These are phyloP conservation scores for Actenoides hombroni DNA, from an alignment of 2,113 vertebrate species.

Conservation along the genomic window DNA sequence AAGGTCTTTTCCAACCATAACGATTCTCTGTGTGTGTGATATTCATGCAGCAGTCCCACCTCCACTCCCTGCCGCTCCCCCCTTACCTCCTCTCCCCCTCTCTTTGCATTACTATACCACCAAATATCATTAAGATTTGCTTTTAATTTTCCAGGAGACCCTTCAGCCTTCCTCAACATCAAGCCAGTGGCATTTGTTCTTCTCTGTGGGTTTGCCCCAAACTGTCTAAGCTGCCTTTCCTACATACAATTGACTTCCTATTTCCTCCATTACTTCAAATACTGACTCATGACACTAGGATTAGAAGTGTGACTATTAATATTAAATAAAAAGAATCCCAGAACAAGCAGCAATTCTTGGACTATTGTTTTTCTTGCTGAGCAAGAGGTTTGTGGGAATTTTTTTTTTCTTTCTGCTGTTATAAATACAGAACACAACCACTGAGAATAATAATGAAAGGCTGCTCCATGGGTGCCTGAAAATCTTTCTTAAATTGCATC, in stretches of 20 bases:
- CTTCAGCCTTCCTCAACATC: background rate
- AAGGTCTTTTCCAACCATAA: no score
- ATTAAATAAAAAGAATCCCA: background rate
- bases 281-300: background rate
- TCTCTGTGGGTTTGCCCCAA: background rate
- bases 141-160: background rate
- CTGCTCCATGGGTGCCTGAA: background rate
- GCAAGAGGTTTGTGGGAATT: background rate
- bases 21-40: no score
- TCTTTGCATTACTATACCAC: background rate
- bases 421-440: background rate
- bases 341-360: background rate
- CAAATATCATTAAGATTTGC: background rate
- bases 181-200: background rate
- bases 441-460: background rate
- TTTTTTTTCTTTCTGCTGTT: background rate
- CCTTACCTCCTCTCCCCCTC: background rate
- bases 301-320: background rate
- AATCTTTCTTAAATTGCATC: background rate
- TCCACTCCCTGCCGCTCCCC: background rate
- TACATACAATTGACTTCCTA: background rate
- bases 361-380: constrained; percentile 1
- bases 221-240: background rate
- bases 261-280: background rate
- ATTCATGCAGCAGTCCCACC: background rate